Percentiles rank a stretch among this genome's conserved stretches.
Conservation (phyloP, 1,140 invertebrate genomes). For the Potamilus streckersoni region DNA sequence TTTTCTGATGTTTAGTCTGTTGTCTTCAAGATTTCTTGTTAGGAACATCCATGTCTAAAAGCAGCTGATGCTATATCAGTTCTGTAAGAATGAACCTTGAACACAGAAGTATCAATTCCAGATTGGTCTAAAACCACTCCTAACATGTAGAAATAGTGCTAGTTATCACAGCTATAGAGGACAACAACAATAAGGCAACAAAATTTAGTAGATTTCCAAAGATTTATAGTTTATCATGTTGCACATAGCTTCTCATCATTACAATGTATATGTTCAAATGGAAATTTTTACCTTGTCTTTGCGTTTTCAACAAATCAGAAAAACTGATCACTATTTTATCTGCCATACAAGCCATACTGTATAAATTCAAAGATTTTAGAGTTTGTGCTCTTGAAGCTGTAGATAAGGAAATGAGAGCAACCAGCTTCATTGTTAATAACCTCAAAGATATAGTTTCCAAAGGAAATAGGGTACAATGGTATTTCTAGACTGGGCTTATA, state of each 20-base stretch:
- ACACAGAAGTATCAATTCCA: background rate
- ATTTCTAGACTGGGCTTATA: too few relatives aligned
- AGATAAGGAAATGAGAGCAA: too few relatives aligned
- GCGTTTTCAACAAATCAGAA: too few relatives aligned
- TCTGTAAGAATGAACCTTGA: conserved; percentile 5
- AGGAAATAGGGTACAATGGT: too few relatives aligned
- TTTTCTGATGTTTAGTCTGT: background rate
- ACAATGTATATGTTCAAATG: background rate
- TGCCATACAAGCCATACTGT: too few relatives aligned
- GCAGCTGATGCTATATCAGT: background rate
- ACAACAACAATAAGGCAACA: conserved; percentile 13
- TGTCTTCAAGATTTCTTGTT: conserved; percentile 1
- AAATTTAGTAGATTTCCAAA: background rate
- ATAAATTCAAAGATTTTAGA: too few relatives aligned
- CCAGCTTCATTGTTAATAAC: too few relatives aligned
- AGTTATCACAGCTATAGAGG: background rate
- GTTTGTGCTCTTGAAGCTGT: too few relatives aligned
- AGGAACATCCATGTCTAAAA: conserved; percentile 9
- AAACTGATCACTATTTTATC: too few relatives aligned
- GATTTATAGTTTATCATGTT: background rate
- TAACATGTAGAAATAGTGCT: conserved; percentile 9
- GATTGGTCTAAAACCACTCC: background rate
- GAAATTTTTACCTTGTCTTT: background rate
- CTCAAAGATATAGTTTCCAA: too few relatives aligned
- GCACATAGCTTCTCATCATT: conserved; percentile 1